A percentile compares a stretch with the other conserved stretches of the same genome.
Evolutionary conservation across 2,797 vertebrate genomes (phyloP).

Genomic region (Pteropus rufus): DNA sequence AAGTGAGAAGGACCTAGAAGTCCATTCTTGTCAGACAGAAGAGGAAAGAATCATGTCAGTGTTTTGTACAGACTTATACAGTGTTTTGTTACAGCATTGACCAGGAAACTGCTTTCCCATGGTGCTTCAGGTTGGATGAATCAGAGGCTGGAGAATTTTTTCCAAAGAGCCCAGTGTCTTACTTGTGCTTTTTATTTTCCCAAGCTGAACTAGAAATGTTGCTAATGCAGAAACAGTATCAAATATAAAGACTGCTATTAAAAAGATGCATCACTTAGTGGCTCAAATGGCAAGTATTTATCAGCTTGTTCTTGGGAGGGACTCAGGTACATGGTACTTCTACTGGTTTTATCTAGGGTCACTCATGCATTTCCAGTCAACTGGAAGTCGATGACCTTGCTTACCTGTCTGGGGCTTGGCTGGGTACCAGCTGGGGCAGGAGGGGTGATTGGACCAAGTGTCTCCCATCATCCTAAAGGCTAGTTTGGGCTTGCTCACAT

Average conservation of each 20-base stretch:
- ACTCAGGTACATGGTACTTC: background rate
- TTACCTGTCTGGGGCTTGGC: background rate
- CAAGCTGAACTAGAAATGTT: background rate
- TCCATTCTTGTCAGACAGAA: background rate
- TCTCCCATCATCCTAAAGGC: background rate
- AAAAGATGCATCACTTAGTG: background rate
- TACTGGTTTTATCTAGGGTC: background rate
- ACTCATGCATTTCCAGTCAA: background rate
- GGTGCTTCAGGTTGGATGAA: rapidly evolving
- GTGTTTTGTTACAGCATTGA: no score
- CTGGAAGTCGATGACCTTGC: rapidly evolving
- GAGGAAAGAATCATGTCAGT: background rate
- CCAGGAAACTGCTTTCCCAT: background rate
- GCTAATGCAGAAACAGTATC: background rate
- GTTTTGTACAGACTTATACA: rapidly evolving
- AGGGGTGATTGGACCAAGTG: background rate
- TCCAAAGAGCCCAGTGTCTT: background rate
- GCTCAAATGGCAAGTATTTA: background rate
- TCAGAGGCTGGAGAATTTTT: background rate
- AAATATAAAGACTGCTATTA: background rate
- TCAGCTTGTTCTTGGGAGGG: background rate
- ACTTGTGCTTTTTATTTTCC: background rate
- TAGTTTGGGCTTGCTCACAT: background rate
- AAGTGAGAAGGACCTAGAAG: background rate
- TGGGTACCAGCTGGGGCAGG: background rate